Evolutionary conservation across 2,888 invertebrate species (phyloP), one percentile per base, ranked within the genome.

Genomic region (Acronicta psi): DNA sequence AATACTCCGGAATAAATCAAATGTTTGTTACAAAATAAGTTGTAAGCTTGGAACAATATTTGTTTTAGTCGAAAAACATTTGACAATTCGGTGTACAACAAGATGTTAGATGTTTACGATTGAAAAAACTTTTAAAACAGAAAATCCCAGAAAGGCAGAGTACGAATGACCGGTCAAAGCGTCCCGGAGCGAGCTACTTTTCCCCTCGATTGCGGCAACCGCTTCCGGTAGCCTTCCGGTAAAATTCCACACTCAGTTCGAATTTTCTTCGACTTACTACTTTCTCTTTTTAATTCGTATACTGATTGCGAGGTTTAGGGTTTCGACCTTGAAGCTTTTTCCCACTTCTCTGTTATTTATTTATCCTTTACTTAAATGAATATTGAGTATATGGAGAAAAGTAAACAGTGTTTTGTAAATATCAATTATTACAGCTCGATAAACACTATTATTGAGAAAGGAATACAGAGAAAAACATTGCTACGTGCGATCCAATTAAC

Each of bases 111-210:
- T 69, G 54, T 62, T 67, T 67, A 68, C 75, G 62, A 75, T 59
- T 66, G 62, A 63, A 73, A 66, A 76, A 73, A 67, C 67, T 70
- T 73, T 71, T 80, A 60, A 60, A 77, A 75, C 69, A 75, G 58
- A 77, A 81, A 81, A 77, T 73, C 76, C 74, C 65, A 64, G 69
- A 71, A 68, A 70, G 74, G 74, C 69, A 66, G 68, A 63, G 62
- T 69, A 80, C 85, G 83, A 86, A 76, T 85, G 87, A 82, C 81
- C 82, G 84, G 88, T 89, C 90, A 90, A 91, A 91, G 88, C 84
- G 78, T 77, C 77, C 78, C 79, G 72, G 72, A 73, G 78, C 78
- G 75, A 80, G 83, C 81, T 84, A 89, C 88, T 90, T 91, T 89
- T 89, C 86, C 84, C 84, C 83, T 86, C 87, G 82, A 88, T 86